These are phyloP conservation scores for Drosophila borborema DNA, from an alignment of 2,888 invertebrate species.

Conservation along the genomic window DNA sequence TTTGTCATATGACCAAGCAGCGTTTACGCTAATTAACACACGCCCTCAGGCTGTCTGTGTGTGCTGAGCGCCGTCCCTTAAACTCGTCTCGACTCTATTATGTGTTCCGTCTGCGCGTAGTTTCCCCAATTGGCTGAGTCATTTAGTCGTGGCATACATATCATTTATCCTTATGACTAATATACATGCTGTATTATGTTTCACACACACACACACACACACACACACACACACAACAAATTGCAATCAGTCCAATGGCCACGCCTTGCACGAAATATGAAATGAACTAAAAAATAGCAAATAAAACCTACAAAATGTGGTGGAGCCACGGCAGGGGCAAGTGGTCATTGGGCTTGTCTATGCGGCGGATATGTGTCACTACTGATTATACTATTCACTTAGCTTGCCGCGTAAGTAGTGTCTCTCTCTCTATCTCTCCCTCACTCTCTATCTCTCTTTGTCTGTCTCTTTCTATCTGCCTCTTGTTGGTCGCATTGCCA, in stretches of 20 bases:
- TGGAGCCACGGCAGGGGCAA: slow-evolving; percentile 12
- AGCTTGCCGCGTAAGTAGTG: slow-evolving; percentile 23
- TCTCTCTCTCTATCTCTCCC: neutral
- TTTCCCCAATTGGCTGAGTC: slow-evolving; percentile 44
- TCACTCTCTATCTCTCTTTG: neutral
- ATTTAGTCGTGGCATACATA: slow-evolving; percentile 13
- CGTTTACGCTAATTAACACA: slow-evolving; percentile 49
- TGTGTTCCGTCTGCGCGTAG: slow-evolving; percentile 18
- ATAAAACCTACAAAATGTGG: slow-evolving; percentile 6
- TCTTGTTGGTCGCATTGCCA: slow-evolving; percentile 54
- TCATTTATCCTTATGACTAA: slow-evolving; percentile 73
- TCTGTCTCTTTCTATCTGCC: neutral
- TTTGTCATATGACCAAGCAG: slow-evolving; percentile 29
- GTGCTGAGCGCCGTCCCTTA: neutral
- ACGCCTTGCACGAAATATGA: slow-evolving; percentile 29
- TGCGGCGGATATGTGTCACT: slow-evolving; percentile 71
- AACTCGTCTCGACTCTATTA: neutral
- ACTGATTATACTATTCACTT: slow-evolving; percentile 74
- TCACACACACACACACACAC: slow-evolving; percentile 20
- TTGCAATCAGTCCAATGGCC: slow-evolving; percentile 35
- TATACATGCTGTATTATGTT: slow-evolving; percentile 51
- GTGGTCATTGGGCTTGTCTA: slow-evolving; percentile 43
- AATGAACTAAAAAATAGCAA: neutral
- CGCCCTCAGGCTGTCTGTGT: slow-evolving; percentile 28
- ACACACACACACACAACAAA: slow-evolving; percentile 33